Percentiles rank a stretch among this genome's conserved stretches.
Evolutionary conservation across 2,797 vertebrate genomes (phyloP).

Genomic region (Tapirus indicus): DNA sequence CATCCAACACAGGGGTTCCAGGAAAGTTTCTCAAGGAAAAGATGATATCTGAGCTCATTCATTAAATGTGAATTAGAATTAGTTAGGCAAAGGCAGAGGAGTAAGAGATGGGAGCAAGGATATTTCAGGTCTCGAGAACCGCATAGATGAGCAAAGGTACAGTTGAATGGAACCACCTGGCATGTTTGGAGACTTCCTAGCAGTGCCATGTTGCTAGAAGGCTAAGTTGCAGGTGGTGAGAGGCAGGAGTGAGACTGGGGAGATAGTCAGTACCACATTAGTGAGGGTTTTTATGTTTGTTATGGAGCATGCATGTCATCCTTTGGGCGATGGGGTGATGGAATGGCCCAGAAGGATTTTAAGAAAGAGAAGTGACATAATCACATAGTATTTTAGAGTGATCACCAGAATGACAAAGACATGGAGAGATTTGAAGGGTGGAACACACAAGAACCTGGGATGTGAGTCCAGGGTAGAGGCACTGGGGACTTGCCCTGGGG

Average conservation of each 20-base stretch:
- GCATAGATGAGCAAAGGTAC: neutral
- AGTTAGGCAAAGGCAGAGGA: neutral
- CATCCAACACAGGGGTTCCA: neutral
- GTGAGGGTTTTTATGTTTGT: neutral
- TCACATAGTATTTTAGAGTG: neutral
- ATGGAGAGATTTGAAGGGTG: neutral
- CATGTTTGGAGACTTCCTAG: neutral
- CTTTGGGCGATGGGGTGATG: neutral
- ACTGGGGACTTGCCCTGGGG: no score
- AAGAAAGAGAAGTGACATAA: neutral
- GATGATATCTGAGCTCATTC: neutral
- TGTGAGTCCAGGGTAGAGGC: neutral
- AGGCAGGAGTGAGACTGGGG: neutral
- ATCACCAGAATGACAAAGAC: neutral
- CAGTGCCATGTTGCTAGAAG: neutral
- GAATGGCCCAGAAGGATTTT: neutral
- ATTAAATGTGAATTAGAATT: slow-evolving; percentile 36
- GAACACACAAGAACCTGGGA: no score
- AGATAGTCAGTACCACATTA: neutral
- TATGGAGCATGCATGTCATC: neutral
- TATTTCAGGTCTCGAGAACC: neutral
- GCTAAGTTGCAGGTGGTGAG: neutral
- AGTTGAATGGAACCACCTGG: neutral
- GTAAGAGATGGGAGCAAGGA: neutral
- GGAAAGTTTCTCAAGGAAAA: slow-evolving; percentile 36